phyloP scores from a whole-genome alignment of 2,113 vertebrate species.

The Amazona vittata region DNA sequence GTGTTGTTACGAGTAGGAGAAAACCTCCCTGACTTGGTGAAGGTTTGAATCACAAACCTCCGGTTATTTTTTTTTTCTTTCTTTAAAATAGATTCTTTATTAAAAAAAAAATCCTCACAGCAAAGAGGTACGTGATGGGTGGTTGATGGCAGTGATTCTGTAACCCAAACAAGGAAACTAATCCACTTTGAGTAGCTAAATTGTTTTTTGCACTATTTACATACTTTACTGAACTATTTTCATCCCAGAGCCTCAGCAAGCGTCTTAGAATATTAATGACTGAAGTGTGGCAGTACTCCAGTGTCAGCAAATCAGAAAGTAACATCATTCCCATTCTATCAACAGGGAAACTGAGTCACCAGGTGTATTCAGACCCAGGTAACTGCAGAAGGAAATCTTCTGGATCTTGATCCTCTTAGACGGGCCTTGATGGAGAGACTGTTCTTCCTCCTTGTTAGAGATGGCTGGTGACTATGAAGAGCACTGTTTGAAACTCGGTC shows the following conservation, averaged over 20 bases:
- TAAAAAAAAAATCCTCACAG: neutral
- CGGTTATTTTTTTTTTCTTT: neutral
- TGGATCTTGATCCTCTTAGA: neutral
- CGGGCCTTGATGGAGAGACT: neutral
- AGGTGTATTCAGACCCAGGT: neutral
- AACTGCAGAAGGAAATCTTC: neutral
- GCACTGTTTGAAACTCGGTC: neutral
- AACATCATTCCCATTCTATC: neutral
- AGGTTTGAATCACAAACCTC: neutral
- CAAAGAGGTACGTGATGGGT: neutral
- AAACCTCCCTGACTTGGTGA: neutral
- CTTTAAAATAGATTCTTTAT: neutral
- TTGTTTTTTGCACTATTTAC: conserved; percentile 52
- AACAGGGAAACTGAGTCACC: conserved; percentile 29
- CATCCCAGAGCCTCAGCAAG: conserved; percentile 2
- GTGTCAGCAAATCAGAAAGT: neutral
- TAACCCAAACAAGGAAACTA: conserved; percentile 48
- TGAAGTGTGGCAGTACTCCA: neutral
- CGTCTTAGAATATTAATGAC: conserved; percentile 33
- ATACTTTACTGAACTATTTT: conserved; percentile 55
- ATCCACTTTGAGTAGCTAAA: conserved; percentile 11
- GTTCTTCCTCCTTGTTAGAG: neutral
- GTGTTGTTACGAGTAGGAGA: neutral
- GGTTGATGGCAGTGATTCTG: neutral
- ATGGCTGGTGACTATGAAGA: neutral